Base-by-base conservation (phyloP, 2,113 vertebrate species). In the Vombatus ursinus region DNA sequence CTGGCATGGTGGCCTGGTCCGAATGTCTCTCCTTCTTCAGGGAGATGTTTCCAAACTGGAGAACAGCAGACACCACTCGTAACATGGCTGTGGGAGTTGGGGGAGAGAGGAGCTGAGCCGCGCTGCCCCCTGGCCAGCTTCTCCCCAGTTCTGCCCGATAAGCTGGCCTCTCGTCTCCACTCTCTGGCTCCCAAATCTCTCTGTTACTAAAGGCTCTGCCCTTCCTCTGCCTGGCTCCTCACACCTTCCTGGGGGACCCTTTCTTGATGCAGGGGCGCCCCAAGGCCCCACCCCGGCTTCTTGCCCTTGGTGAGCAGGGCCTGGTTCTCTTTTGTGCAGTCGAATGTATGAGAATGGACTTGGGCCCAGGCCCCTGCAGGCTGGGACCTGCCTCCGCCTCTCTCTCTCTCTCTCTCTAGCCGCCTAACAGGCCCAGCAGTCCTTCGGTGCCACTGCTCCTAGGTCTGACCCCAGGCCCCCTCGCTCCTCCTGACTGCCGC, bases 1-100 rank as follows among this genome's bases (percentile, higher is more conserved):
- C 99, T 0, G 99, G 99, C 99, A 99, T 99, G 16, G 99, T 99
- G 19, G 99, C 99, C 96, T 99, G 99, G 94, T 99, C 99, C 0
- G 99, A 98, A 97, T 99, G 99, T 89, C 99, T 98, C 94, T 99
- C 99, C 77, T 99, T 99, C 90, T 98, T 99, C 97, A 99, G 99
- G 89, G 98, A 96, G 54, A 99, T 98, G 96, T 99, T 99, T 37
- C 99, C 99, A 26, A 99, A 99, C 98, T 99, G 99, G 91, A 99
- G 99, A 94, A 99, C 99, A 0, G 99, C 97, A 0, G 99, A 99
- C 95, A 99, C 99, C 91, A 99, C 99, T 98, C 99, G 99, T 92
- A 99, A 97, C 99, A 99, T 99, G 91, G 98, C 98, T 98, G 31
- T 4, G 94, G 93, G 91, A 22, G 8, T 22, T 12, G 52, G 93